Conservation (phyloP, 2,888 invertebrate genomes). For the Conus canariensis region DNA sequence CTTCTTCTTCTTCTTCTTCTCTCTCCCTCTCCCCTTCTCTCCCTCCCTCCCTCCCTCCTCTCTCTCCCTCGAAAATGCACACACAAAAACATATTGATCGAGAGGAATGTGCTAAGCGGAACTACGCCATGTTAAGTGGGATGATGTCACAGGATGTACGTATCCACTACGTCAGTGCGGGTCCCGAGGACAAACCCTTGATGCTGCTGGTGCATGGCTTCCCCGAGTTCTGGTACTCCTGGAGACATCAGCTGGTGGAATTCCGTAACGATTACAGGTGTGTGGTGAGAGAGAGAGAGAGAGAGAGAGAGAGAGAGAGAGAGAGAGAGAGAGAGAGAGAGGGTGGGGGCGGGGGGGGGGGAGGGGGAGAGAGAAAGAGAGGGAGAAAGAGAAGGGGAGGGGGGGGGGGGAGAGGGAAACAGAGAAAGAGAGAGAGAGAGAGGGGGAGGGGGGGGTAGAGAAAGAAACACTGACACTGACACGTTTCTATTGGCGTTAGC, state of each 20-base stretch:
- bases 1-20: too few species aligned
- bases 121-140: too few species aligned
- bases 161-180: conserved; percentile 86
- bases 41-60: too few species aligned
- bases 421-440: not conserved
- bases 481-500: too few species aligned
- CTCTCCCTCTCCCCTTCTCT: too few species aligned
- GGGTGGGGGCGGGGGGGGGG: not conserved
- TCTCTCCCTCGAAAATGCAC: too few species aligned
- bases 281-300: conserved; percentile 1
- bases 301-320: conserved; percentile 4
- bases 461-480: not conserved
- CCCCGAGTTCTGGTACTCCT: conserved; percentile 89
- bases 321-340: not conserved
- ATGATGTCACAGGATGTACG: conserved; percentile 82
- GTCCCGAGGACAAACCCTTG: conserved; percentile 84
- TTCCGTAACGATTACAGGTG: conserved; percentile 80
- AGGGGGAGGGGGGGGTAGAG: not conserved
- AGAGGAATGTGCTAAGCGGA: too few species aligned
- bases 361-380: not conserved
- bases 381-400: not conserved
- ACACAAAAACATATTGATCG: too few species aligned
- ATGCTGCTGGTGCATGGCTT: conserved; percentile 88
- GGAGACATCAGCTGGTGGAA: conserved; percentile 85
- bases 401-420: not conserved